Conservation (phyloP, 2,113 vertebrate species). For the Myodes glareolus region DNA sequence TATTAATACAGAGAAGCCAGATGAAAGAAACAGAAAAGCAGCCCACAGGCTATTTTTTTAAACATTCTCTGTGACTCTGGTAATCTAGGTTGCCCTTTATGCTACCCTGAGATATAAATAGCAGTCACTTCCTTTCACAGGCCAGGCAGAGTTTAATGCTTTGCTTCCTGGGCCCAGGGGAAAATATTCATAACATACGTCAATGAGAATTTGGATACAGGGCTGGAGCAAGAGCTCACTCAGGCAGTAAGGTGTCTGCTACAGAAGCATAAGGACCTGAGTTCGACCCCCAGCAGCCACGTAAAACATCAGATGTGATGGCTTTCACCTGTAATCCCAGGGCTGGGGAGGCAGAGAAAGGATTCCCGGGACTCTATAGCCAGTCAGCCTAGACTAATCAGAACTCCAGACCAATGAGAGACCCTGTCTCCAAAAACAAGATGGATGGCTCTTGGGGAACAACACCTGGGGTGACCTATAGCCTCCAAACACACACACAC, state of each 20-base stretch:
- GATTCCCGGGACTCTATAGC: neutral
- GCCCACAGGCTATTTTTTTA: conserved; percentile 68
- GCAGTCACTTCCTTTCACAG: conserved; percentile 77
- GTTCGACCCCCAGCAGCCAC: neutral
- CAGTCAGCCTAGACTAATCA: neutral
- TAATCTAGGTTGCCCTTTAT: conserved; percentile 70
- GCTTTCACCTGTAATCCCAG: neutral
- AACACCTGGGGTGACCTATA: neutral
- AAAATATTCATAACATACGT: conserved; percentile 57
- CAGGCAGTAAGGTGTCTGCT: neutral
- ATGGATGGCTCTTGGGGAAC: neutral
- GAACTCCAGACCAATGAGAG: neutral
- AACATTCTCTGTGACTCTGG: conserved; percentile 48
- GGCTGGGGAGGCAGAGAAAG: neutral
- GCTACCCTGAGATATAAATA: conserved; percentile 73
- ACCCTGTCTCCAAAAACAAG: neutral
- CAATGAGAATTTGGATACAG: conserved; percentile 59
- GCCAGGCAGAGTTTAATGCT: conserved; percentile 44
- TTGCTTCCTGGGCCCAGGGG: conserved; percentile 68
- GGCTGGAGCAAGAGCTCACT: neutral
- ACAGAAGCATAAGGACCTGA: neutral
- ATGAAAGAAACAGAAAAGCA: neutral
- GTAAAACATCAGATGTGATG: neutral
- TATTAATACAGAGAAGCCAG: conserved; percentile 39
- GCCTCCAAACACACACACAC: neutral